phyloP scores from a whole-genome alignment of 2,113 vertebrate genomes.

The Lethenteron camtschaticum region DNA sequence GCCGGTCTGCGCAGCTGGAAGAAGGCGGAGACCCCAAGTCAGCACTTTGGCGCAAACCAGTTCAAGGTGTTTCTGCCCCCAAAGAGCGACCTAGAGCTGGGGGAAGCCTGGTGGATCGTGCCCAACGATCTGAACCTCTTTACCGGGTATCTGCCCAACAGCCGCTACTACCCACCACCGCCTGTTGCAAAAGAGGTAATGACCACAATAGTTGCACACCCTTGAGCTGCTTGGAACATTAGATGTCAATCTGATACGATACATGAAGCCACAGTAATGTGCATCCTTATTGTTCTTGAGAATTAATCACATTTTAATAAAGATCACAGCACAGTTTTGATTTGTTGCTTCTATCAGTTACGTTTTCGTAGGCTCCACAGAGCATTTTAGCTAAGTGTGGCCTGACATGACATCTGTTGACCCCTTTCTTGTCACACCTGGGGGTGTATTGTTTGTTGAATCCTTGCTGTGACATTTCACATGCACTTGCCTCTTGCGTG shows the following conservation, averaged over 20 bases:
- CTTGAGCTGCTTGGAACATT: not conserved
- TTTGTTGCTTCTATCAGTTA: too few species aligned
- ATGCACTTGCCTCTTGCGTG: too few species aligned
- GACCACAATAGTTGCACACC: not conserved
- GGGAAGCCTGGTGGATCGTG: slow-evolving; percentile 75
- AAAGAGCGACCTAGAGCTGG: slow-evolving; percentile 37
- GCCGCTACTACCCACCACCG: slow-evolving; percentile 62
- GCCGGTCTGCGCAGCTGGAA: slow-evolving; percentile 68
- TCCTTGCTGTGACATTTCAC: too few species aligned
- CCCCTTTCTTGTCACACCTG: too few species aligned
- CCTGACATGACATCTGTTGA: too few species aligned
- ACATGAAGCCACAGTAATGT: not conserved
- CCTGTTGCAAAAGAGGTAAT: slow-evolving; percentile 78
- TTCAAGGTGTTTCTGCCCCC: slow-evolving; percentile 68
- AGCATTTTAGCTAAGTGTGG: too few species aligned
- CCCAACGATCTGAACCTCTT: slow-evolving; percentile 79
- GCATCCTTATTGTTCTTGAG: not conserved
- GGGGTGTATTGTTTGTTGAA: too few species aligned
- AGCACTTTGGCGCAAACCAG: slow-evolving; percentile 34
- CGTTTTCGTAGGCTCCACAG: too few species aligned
- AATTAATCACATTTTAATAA: not conserved
- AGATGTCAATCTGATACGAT: not conserved
- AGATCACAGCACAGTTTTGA: not conserved
- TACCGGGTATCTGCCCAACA: slow-evolving; percentile 79
- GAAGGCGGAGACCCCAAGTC: slow-evolving; percentile 26